Percentiles rank a stretch among this genome's conserved stretches.
These are phyloP conservation scores for Acanthaster planci DNA, from an alignment of 35 echinoderm and acorn worm genomes.

Conservation along the genomic window DNA sequence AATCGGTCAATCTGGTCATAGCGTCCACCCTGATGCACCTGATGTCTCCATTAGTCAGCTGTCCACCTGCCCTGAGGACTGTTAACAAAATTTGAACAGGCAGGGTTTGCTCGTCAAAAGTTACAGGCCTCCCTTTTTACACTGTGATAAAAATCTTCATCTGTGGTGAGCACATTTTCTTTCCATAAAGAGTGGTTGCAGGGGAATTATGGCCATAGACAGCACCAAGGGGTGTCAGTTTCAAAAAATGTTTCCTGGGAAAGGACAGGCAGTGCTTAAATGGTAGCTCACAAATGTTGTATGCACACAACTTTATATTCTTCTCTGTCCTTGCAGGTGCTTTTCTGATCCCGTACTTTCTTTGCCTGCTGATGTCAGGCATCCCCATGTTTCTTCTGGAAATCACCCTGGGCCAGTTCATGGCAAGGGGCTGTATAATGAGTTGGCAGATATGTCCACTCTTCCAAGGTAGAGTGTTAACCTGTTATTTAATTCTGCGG, in stretches of 20 bases:
- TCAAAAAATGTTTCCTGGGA: not conserved
- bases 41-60: too few relatives aligned
- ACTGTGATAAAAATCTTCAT: too few relatives aligned
- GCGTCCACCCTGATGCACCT: too few relatives aligned
- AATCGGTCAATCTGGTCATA: too few relatives aligned
- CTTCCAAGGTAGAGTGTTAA: conserved; percentile 63
- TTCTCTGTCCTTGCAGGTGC: conserved; percentile 62
- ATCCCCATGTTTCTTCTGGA: conserved; percentile 74
- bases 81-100: too few relatives aligned
- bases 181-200: too few relatives aligned
- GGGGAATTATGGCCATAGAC: not conserved
- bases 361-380: conserved; percentile 58
- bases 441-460: conserved; percentile 81
- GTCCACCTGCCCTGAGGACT: too few relatives aligned
- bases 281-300: not conserved
- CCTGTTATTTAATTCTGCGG: too few relatives aligned
- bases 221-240: not conserved
- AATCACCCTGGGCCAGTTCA: conserved; percentile 70
- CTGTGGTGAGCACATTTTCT: too few relatives aligned
- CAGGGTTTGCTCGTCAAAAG: too few relatives aligned
- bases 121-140: too few relatives aligned
- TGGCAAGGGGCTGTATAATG: conserved; percentile 64
- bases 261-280: not conserved
- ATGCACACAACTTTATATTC: not conserved
- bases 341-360: conserved; percentile 81